These are phyloP conservation scores for Cygnus olor DNA, from an alignment of 2,797 vertebrate genomes.

Conservation along the genomic window DNA sequence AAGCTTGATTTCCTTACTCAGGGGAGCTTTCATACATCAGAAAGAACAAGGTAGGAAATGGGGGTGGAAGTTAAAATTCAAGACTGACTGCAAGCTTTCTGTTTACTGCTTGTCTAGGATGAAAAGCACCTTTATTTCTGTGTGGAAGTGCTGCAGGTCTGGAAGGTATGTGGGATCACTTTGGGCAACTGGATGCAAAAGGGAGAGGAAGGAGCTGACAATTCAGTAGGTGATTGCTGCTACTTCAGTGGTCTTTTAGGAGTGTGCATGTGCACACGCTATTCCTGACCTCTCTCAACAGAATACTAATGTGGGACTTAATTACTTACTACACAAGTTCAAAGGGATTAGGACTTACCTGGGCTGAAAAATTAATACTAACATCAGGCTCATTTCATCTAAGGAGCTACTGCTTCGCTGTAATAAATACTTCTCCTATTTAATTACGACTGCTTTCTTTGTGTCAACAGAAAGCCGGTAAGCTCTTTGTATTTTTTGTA, in stretches of 20 bases:
- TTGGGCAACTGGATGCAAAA: not conserved
- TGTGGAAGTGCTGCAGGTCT: not conserved
- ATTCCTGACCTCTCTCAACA: not conserved
- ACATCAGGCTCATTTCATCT: not conserved
- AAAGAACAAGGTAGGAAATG: not conserved
- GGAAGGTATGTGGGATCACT: not conserved
- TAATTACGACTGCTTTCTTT: not conserved
- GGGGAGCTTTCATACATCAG: not conserved
- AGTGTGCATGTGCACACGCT: accelerated
- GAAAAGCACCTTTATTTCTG: not conserved
- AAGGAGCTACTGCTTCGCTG: not conserved
- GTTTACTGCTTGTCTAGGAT: not conserved
- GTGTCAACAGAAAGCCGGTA: not conserved
- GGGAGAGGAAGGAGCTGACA: not conserved
- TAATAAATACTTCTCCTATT: not conserved
- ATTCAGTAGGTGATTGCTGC: not conserved
- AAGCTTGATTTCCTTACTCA: not conserved
- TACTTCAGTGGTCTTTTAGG: not conserved
- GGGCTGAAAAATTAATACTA: not conserved
- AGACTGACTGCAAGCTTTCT: not conserved
- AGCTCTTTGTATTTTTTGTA: not conserved
- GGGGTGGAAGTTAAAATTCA: not conserved
- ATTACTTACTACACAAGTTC: not conserved
- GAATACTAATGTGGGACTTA: not conserved
- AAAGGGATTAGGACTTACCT: not conserved